Evolutionary conservation across 2,888 invertebrate genomes (phyloP).

Genomic region (Hecatera dysodea): DNA sequence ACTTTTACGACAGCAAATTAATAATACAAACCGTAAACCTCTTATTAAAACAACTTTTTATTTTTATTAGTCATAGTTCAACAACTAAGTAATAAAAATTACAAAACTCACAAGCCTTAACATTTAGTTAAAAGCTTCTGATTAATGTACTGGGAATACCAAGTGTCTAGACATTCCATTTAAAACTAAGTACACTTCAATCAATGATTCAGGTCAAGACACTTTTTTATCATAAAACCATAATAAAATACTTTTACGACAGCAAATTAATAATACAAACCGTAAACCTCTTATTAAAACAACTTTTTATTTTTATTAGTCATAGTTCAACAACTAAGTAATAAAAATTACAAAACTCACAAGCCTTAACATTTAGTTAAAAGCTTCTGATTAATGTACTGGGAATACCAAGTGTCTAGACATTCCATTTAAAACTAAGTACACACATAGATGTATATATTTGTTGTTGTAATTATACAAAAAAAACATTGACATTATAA

Average conservation of each 20-base stretch:
- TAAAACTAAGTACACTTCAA: slow-evolving; percentile 27
- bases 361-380: slow-evolving; percentile 52
- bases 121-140: slow-evolving; percentile 43
- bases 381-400: slow-evolving; percentile 25
- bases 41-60: slow-evolving; percentile 40
- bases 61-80: slow-evolving; percentile 21
- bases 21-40: slow-evolving; percentile 12
- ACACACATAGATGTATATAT: background rate
- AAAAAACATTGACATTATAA: slow-evolving; percentile 60
- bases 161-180: slow-evolving; percentile 51
- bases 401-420: slow-evolving; percentile 48
- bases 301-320: slow-evolving; percentile 36
- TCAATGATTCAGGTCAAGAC: background rate
- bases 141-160: slow-evolving; percentile 28
- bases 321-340: slow-evolving; percentile 12
- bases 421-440: slow-evolving; percentile 43
- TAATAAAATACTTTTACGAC: slow-evolving; percentile 14
- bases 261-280: slow-evolving; percentile 1
- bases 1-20: slow-evolving; percentile 8
- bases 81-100: slow-evolving; percentile 33
- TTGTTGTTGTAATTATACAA: background rate
- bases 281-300: slow-evolving; percentile 31
- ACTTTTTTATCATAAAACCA: background rate
- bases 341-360: slow-evolving; percentile 50
- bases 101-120: slow-evolving; percentile 52